Base-by-base conservation (phyloP, 2,797 vertebrate genomes). In the Falco naumanni region DNA sequence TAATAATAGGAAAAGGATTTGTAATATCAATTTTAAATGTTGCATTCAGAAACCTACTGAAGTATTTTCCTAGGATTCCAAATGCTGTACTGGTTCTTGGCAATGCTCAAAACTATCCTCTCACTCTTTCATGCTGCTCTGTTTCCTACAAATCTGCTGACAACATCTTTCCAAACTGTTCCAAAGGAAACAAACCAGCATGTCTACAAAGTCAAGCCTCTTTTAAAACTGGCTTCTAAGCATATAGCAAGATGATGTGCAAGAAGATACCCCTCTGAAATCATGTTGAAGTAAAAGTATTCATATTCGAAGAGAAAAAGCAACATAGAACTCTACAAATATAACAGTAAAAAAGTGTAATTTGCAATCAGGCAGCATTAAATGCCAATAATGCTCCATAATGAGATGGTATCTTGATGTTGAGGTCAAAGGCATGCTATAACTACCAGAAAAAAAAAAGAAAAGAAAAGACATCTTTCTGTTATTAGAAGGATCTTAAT, bases 111-210 rank as follows among this genome's bases (percentile, higher is more conserved):
- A 97, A 90, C 39, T 57, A 41, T 81, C n/a, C 33, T 31, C 50
- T 96, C 70, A 79, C 53, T 94, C 65, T 80, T 95, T 97, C 89
- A 85, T 75, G 90, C 25, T 92, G 45, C 60, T 96, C 94, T 82
- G 72, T 84, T 91, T 96, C 78, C 63, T 95, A 87, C 74, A 97
- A 92, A 95, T 96, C 66, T 94, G 89, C 92, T 92, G 95, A 97
- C 56, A 97, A 31, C 74, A 81, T 92, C 59, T 95, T 96, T 97
- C 79, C 64, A 96, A 95, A 97, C 26, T 90, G 57, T 95, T 96
- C 87, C 84, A 83, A 94, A 96, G 79, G 88, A 95, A 97, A 96
- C 51, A 95, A 93, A 92, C 57, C 28, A 87, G 28, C 41, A 76
- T 74, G 21, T 76, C 91, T 96, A 56, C 84, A 93, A 94, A 94